Conservation (phyloP, 2,113 vertebrate genomes). For the Anguilla rostrata region DNA sequence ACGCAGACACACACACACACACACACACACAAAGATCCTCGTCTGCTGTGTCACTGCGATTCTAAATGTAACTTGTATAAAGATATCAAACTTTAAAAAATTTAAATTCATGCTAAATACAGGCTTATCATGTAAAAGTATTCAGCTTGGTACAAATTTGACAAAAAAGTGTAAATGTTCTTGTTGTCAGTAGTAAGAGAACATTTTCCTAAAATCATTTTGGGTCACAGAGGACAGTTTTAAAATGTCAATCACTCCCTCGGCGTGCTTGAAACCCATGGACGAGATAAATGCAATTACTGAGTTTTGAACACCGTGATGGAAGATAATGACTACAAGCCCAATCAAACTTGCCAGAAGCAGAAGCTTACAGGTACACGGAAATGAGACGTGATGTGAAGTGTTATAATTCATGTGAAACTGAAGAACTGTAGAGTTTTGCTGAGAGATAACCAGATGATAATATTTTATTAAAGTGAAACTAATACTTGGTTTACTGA, state of each 20-base stretch:
- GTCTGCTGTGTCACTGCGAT: no score
- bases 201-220: background rate
- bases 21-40: no score
- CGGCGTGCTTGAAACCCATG: background rate
- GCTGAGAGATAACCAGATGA: background rate
- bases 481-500: background rate
- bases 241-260: background rate
- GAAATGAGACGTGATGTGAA: background rate
- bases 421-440: background rate
- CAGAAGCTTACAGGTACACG: background rate
- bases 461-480: background rate
- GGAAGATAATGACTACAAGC: constrained; percentile 17
- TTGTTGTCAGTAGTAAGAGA: background rate
- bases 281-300: constrained; percentile 1
- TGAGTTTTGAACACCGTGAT: constrained; percentile 7
- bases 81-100: background rate
- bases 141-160: background rate
- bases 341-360: background rate
- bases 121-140: background rate
- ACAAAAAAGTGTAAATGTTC: background rate
- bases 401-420: background rate
- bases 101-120: background rate
- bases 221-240: background rate
- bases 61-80: no score
- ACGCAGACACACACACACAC: background rate